These are phyloP conservation scores for Agrochola macilenta DNA, from an alignment of 2,888 invertebrate species.

Conservation along the genomic window DNA sequence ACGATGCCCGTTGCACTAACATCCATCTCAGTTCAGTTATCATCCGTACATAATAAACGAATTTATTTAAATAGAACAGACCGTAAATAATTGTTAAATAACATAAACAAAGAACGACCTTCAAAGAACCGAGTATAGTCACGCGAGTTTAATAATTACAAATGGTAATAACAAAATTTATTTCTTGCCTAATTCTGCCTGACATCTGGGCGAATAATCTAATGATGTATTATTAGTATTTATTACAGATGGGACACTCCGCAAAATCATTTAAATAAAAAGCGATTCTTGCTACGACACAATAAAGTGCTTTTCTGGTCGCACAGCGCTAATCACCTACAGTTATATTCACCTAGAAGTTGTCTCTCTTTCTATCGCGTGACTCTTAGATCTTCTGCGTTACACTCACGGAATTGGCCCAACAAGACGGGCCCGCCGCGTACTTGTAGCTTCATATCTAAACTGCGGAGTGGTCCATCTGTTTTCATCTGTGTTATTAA, in stretches of 20 bases:
- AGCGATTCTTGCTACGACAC: too few species aligned
- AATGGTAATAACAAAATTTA: conserved; percentile 46
- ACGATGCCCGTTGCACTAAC: conserved; percentile 8
- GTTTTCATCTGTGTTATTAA: conserved; percentile 21
- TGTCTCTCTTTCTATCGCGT: too few species aligned
- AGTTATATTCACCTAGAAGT: too few species aligned
- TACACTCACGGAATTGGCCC: too few species aligned
- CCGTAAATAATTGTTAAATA: conserved; percentile 52
- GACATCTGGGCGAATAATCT: conserved; percentile 49
- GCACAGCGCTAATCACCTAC: too few species aligned
- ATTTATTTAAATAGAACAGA: conserved; percentile 24
- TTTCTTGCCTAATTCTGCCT: conserved; percentile 54
- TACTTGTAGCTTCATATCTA: too few species aligned
- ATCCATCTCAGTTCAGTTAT: not conserved
- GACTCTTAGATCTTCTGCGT: too few species aligned
- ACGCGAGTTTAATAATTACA: conserved; percentile 52
- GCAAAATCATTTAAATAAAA: too few species aligned
- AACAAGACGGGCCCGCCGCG: too few species aligned
- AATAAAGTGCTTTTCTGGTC: too few species aligned
- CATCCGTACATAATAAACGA: not conserved
- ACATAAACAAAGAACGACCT: conserved; percentile 65
- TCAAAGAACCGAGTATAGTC: conserved; percentile 46
- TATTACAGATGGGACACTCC: not conserved
- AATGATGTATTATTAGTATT: conserved; percentile 45
- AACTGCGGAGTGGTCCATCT: too few species aligned